phyloP scores from a whole-genome alignment of 1,140 invertebrate genomes.

The Bombus picipes region DNA sequence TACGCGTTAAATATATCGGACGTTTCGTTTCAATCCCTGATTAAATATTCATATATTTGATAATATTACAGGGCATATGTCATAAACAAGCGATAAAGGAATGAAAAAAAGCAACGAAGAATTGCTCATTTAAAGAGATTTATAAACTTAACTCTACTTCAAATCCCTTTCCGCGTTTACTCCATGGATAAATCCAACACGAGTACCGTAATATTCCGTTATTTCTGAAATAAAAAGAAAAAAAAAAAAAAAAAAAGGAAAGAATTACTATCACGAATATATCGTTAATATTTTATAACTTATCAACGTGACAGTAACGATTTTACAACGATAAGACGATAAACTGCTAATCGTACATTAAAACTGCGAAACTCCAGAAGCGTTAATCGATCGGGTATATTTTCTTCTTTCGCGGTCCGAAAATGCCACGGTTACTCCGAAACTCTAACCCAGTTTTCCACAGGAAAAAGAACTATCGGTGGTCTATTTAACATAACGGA shows the following conservation, averaged over 20 bases:
- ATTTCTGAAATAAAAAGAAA: neutral
- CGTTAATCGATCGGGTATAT: neutral
- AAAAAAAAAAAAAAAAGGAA: neutral
- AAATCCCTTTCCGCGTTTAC: neutral
- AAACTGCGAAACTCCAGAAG: neutral
- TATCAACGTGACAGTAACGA: slow-evolving; percentile 22
- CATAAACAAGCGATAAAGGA: too few species aligned
- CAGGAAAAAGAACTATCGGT: neutral
- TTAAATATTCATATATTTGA: too few species aligned
- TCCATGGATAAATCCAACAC: neutral
- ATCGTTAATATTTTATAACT: slow-evolving; percentile 15
- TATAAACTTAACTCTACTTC: neutral
- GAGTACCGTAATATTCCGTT: neutral
- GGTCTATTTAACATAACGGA: slow-evolving; percentile 43
- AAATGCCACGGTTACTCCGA: neutral
- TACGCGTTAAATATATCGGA: too few species aligned
- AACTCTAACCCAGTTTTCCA: neutral
- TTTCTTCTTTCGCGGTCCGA: neutral
- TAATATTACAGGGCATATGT: too few species aligned
- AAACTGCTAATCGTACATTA: neutral
- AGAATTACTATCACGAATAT: slow-evolving; percentile 16
- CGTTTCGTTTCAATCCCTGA: too few species aligned
- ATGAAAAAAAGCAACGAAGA: too few species aligned
- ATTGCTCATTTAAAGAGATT: neutral
- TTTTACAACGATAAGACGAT: slow-evolving; percentile 34